phyloP scores from a whole-genome alignment of 2,888 invertebrate genomes.

The Spisula solida region DNA sequence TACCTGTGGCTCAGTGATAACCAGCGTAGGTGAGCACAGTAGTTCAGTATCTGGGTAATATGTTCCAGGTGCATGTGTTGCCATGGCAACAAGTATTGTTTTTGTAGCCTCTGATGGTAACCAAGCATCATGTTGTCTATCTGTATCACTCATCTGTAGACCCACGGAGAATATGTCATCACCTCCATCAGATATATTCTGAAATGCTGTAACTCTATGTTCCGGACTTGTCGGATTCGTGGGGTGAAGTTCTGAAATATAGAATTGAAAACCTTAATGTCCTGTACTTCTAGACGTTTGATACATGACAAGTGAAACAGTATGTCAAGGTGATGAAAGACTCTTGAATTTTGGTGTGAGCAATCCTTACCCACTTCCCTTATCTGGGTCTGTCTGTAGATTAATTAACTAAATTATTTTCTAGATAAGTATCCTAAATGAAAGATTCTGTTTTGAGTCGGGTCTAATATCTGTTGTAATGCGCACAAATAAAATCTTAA shows the following conservation, averaged over 20 bases:
- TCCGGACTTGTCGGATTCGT: slow-evolving; percentile 58
- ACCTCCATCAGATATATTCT: slow-evolving; percentile 51
- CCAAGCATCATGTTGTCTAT: slow-evolving; percentile 89
- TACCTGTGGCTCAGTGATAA: slow-evolving; percentile 94
- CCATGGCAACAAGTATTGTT: slow-evolving; percentile 89
- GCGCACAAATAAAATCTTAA: too few relatives aligned
- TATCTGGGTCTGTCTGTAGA: too few relatives aligned
- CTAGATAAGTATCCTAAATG: too few relatives aligned
- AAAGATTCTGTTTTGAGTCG: too few relatives aligned
- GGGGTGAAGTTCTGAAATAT: slow-evolving; percentile 24
- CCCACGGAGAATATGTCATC: slow-evolving; percentile 83
- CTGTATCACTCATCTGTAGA: slow-evolving; percentile 85
- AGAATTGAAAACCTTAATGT: neutral
- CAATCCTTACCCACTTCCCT: too few relatives aligned
- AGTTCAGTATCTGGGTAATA: slow-evolving; percentile 92
- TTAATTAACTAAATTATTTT: too few relatives aligned
- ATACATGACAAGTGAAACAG: neutral
- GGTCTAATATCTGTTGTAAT: too few relatives aligned
- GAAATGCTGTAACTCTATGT: slow-evolving; percentile 59
- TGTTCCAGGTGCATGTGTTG: slow-evolving; percentile 91
- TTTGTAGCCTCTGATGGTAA: slow-evolving; percentile 93
- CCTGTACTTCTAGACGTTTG: neutral
- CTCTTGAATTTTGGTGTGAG: too few relatives aligned
- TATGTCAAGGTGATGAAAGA: too few relatives aligned
- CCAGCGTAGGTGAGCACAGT: slow-evolving; percentile 95